Evolutionary conservation across 1,140 invertebrate genomes (phyloP).

Genomic region (Bilobella aurantiaca): DNA sequence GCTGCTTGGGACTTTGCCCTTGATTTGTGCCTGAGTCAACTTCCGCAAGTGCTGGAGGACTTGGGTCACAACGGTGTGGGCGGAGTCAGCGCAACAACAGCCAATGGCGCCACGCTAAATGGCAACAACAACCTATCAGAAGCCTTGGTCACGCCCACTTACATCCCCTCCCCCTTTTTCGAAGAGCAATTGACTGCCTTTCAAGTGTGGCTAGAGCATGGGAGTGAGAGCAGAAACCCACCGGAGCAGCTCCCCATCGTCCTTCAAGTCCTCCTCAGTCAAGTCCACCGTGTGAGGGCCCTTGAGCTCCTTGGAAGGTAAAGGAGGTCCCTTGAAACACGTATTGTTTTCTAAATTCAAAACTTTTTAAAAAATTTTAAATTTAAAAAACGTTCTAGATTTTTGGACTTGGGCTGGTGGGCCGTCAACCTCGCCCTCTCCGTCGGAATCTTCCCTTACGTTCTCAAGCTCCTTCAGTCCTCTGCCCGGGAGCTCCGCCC

Average conservation of each 20-base stretch:
- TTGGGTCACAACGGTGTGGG: constrained; percentile 5
- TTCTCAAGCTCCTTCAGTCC: constrained; percentile 88
- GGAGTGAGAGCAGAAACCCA: constrained; percentile 61
- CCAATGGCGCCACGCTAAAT: constrained; percentile 5
- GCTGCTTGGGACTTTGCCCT: constrained; percentile 94
- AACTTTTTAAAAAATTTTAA: too few species aligned
- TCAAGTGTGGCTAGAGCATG: constrained; percentile 84
- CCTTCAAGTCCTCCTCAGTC: constrained; percentile 90
- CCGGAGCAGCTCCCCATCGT: constrained; percentile 97
- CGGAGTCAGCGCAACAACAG: background rate
- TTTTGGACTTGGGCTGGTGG: constrained; percentile 92
- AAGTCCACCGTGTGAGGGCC: constrained; percentile 88
- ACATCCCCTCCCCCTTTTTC: constrained; percentile 82
- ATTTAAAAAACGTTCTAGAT: too few species aligned
- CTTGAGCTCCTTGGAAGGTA: constrained; percentile 78
- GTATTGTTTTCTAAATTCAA: too few species aligned
- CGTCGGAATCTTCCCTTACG: constrained; percentile 98
- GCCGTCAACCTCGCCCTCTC: constrained; percentile 90
- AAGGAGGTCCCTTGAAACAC: background rate
- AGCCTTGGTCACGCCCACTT: constrained; percentile 37
- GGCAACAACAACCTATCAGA: constrained; percentile 9
- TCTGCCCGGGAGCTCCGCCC: constrained; percentile 82
- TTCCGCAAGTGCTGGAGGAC: constrained; percentile 61
- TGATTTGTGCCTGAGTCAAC: constrained; percentile 81
- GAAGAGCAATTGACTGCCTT: constrained; percentile 98